These are phyloP conservation scores for Furnarius figulus DNA, from an alignment of 2,113 vertebrate genomes.

Conservation along the genomic window DNA sequence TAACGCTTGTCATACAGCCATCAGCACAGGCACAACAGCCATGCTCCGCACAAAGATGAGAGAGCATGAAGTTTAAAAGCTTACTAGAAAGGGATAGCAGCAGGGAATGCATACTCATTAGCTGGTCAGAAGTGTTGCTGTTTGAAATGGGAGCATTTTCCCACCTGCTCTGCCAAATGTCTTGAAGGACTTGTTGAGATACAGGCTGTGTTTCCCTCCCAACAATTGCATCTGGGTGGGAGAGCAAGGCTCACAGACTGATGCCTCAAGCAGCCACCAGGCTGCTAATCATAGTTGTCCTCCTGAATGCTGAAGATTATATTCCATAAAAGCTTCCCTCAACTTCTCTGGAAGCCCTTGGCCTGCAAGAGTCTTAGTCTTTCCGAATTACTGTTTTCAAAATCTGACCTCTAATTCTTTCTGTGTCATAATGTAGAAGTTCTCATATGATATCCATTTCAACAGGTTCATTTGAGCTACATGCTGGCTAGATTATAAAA, in stretches of 20 bases:
- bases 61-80: neutral
- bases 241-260: neutral
- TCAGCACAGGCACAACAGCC: neutral
- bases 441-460: neutral
- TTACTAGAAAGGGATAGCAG: neutral
- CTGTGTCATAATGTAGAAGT: neutral
- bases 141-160: neutral
- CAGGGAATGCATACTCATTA: neutral
- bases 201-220: neutral
- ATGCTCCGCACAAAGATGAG: neutral
- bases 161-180: neutral
- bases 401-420: neutral
- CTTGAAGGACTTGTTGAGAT: neutral
- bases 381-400: neutral
- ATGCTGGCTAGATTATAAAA: neutral
- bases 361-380: neutral
- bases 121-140: neutral
- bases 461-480: neutral
- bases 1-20: neutral
- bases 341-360: neutral
- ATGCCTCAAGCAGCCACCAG: neutral
- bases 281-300: neutral
- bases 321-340: neutral
- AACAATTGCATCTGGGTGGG: rapidly evolving
- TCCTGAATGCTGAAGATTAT: neutral